Conservation (phyloP, 2,888 invertebrate genomes). For the Eupsilia transversa region DNA sequence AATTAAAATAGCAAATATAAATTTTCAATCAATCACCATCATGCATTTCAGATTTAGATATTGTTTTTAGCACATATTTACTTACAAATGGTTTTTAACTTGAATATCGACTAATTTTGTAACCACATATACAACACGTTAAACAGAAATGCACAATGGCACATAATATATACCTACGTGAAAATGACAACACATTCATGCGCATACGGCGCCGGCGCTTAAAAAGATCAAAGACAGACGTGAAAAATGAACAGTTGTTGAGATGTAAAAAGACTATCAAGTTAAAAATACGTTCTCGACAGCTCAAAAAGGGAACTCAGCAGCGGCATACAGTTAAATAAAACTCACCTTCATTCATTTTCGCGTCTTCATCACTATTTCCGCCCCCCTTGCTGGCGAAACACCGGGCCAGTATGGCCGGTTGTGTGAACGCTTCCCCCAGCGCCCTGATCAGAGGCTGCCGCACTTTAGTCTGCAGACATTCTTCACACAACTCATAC, state of each 20-base stretch:
- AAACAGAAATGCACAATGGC: too few relatives aligned
- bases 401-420: conserved; percentile 92
- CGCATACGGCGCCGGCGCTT: too few relatives aligned
- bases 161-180: too few relatives aligned
- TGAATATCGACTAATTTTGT: too few relatives aligned
- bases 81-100: too few relatives aligned
- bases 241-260: not conserved
- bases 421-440: conserved; percentile 93
- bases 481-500: conserved; percentile 93
- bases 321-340: not conserved
- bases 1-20: too few relatives aligned
- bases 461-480: conserved; percentile 92
- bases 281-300: not conserved
- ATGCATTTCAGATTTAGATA: too few relatives aligned
- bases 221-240: not conserved
- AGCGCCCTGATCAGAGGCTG: conserved; percentile 94
- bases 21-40: too few relatives aligned
- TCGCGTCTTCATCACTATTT: conserved; percentile 66
- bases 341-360: conserved; percentile 78
- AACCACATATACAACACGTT: too few relatives aligned
- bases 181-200: too few relatives aligned
- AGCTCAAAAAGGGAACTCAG: not conserved
- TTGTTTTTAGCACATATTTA: too few relatives aligned
- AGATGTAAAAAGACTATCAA: not conserved
- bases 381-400: conserved; percentile 88